Percentiles rank a stretch among this genome's conserved stretches.
Evolutionary conservation across 2,113 vertebrate species (phyloP).

Genomic region (Entomyzon cyanotis): DNA sequence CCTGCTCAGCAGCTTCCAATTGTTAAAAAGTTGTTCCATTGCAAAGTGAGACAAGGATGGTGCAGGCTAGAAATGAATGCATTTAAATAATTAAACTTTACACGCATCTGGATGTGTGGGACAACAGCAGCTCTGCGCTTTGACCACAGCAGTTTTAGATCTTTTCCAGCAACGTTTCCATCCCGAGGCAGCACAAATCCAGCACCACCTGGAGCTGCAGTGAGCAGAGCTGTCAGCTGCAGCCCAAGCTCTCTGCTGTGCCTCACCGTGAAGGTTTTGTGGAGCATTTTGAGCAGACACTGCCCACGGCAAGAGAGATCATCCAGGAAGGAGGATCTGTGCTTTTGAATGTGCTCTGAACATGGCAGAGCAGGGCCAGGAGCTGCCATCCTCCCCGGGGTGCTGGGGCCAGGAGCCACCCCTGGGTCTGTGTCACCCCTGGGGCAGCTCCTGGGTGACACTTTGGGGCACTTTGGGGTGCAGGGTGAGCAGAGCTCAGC

Average conservation of each 20-base stretch:
- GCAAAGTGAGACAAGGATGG: background rate
- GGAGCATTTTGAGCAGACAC: background rate
- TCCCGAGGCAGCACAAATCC: accelerated
- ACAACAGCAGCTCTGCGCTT: background rate
- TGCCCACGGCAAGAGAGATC: background rate
- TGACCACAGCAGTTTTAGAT: accelerated
- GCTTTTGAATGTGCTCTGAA: background rate
- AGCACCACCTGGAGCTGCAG: accelerated
- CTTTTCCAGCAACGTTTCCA: accelerated
- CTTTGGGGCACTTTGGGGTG: background rate
- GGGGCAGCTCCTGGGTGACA: background rate
- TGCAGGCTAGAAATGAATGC: background rate
- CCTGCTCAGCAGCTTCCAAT: background rate
- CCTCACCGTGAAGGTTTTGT: background rate
- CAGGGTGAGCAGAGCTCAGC: background rate
- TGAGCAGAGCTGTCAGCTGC: background rate
- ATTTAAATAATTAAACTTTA: background rate
- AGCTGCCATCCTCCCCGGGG: background rate
- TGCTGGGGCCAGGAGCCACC: background rate
- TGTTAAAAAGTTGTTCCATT: background rate
- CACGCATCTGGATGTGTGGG: accelerated
- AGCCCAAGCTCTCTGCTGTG: accelerated
- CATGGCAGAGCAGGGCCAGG: accelerated
- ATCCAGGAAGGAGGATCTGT: background rate
- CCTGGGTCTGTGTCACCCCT: accelerated